These are phyloP conservation scores for Lasaia peninsularis DNA, from an alignment of 1,140 invertebrate species.

Conservation along the genomic window DNA sequence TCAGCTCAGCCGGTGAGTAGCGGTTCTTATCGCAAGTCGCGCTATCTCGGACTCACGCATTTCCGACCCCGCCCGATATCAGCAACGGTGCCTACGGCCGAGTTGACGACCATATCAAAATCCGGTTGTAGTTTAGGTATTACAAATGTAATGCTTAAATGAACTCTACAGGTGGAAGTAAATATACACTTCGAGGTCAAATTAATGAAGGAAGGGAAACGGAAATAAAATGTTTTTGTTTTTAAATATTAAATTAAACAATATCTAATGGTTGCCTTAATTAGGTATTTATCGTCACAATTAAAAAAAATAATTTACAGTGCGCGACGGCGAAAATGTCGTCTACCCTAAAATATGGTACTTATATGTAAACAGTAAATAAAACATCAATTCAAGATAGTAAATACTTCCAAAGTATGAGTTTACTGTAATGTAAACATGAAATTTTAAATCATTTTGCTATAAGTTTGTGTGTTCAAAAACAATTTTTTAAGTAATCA, in stretches of 20 bases:
- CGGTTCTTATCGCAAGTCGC: slow-evolving; percentile 67
- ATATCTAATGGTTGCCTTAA: not conserved
- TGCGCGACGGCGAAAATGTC: too few relatives aligned
- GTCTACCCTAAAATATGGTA: too few relatives aligned
- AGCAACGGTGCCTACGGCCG: slow-evolving; percentile 35
- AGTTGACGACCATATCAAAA: slow-evolving; percentile 19
- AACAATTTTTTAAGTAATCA: too few relatives aligned
- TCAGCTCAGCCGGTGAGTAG: slow-evolving; percentile 73
- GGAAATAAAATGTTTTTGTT: not conserved
- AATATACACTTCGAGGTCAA: slow-evolving; percentile 5
- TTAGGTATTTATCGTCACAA: too few relatives aligned
- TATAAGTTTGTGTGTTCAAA: too few relatives aligned
- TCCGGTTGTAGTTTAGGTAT: slow-evolving; percentile 8
- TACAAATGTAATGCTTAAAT: not conserved
- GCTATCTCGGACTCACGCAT: slow-evolving; percentile 72
- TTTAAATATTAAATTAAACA: not conserved
- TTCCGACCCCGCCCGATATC: slow-evolving; percentile 74
- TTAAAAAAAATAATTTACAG: too few relatives aligned
- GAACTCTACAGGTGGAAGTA: slow-evolving; percentile 6
- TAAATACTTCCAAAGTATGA: too few relatives aligned
- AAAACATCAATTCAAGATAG: too few relatives aligned
- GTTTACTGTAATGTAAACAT: too few relatives aligned
- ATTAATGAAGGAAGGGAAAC: not conserved
- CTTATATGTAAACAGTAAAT: too few relatives aligned
- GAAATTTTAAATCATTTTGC: too few relatives aligned